phyloP scores from a whole-genome alignment of 2,888 invertebrate genomes.

The Caenorhabditis drosophilae region DNA sequence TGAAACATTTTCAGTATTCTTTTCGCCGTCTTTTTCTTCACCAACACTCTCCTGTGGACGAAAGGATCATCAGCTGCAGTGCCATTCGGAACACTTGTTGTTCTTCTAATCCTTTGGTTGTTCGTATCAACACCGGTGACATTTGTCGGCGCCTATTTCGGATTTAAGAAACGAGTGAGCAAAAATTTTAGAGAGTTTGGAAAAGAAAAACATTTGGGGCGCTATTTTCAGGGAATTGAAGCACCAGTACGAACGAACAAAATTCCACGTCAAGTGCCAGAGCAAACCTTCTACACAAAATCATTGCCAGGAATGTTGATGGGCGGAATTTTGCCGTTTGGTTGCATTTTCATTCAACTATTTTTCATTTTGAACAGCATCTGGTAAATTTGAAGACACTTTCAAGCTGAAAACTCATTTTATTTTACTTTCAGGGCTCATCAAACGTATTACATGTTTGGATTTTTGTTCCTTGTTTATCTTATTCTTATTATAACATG shows the following conservation, averaged over 20 bases:
- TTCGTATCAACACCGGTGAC: constrained; percentile 97
- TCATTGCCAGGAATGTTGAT: constrained; percentile 91
- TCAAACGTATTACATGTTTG: constrained; percentile 99
- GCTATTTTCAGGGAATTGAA: constrained; percentile 78
- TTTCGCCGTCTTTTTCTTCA: constrained; percentile 93
- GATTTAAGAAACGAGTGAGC: constrained; percentile 93
- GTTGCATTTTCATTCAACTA: constrained; percentile 96
- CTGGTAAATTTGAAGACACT: constrained; percentile 76
- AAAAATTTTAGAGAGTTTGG: constrained; percentile 73
- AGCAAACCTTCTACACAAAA: constrained; percentile 94
- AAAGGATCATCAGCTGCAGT: constrained; percentile 93
- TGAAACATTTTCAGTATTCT: constrained; percentile 78
- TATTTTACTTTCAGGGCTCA: constrained; percentile 74
- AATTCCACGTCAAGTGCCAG: constrained; percentile 96
- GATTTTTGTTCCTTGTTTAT: constrained; percentile 95
- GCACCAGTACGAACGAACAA: constrained; percentile 98
- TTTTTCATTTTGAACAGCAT: constrained; percentile 98
- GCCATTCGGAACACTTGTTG: constrained; percentile 93
- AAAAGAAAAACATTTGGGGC: not conserved
- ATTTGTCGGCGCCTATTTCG: constrained; percentile 96
- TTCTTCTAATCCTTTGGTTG: constrained; percentile 92
- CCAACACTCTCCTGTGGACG: constrained; percentile 94
- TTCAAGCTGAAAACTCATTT: not conserved
- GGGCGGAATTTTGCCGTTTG: constrained; percentile 96
- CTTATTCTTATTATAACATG: constrained; percentile 96